Evolutionary conservation across 2,113 vertebrate species (phyloP), one percentile per base, ranked within the genome.

Genomic region (Halichoeres trimaculatus): DNA sequence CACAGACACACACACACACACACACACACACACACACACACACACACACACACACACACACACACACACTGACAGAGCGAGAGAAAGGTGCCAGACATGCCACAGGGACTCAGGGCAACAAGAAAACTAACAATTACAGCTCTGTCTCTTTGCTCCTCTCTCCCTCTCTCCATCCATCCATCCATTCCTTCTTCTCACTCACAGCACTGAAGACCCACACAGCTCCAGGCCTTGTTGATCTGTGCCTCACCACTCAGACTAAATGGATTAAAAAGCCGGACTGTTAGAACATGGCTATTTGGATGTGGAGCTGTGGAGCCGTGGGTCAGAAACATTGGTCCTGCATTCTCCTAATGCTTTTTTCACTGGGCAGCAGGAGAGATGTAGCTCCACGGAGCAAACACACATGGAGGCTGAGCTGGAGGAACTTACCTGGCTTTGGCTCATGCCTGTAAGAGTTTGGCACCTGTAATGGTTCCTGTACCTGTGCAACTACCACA

Each of bases 51-150:
- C 20, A 47, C 40, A 60, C 35, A 51, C 34, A 68, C 12, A 65
- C 23, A 54, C 14, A 71, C 40, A 48, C 19, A 48, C 60, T 55
- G 24, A 65, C 24, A 59, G 30, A 41, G n/a, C 9, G 45, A 50
- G 54, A 73, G 68, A 51, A 52, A 85, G 85, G 84, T 87, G 89
- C 73, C 76, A 85, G 84, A 87, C 86, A 63, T 81, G 79, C 75
- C 74, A 58, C 65, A 51, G 80, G 70, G 74, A 83, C 85, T 82
- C 57, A 41, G 84, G 80, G 84, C 76, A 84, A 82, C 60, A 77
- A 84, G 83, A 84, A 78, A 87, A 76, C 75, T 87, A 88, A 88
- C 83, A 89, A 86, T 85, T 85, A 87, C 71, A 85, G 61, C 76
- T 77, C 69, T 77, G 54, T 85, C 77, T 75, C 64, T 66, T 51